These are phyloP conservation scores for Cryptocephalus moraei DNA, from an alignment of 2,888 invertebrate species.

Conservation along the genomic window DNA sequence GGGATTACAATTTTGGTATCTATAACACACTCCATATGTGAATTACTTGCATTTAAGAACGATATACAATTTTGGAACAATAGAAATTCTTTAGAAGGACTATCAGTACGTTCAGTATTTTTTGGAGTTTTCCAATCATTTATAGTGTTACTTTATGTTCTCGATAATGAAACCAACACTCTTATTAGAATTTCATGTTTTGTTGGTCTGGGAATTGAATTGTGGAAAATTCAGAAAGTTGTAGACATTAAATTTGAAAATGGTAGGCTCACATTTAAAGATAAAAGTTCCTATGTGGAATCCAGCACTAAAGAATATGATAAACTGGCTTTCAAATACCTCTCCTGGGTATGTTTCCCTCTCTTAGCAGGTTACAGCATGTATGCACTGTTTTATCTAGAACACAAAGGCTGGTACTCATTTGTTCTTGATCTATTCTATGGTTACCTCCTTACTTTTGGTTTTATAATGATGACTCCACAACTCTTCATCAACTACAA, in stretches of 20 bases:
- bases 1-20: constrained; percentile 87
- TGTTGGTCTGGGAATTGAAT: constrained; percentile 88
- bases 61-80: constrained; percentile 99
- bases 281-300: constrained; percentile 94
- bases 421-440: constrained; percentile 94
- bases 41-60: constrained; percentile 97
- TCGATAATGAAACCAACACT: constrained; percentile 98
- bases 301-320: constrained; percentile 93
- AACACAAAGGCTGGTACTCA: constrained; percentile 99
- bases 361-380: constrained; percentile 86
- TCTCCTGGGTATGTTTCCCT: constrained; percentile 94
- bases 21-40: constrained; percentile 93
- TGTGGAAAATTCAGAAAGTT: constrained; percentile 98
- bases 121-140: constrained; percentile 97
- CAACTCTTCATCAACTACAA: constrained; percentile 99
- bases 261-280: constrained; percentile 71
- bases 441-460: constrained; percentile 95
- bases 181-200: constrained; percentile 91
- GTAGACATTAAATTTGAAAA: constrained; percentile 73
- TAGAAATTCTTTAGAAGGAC: constrained; percentile 89
- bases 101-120: constrained; percentile 96
- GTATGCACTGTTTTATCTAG: constrained; percentile 89
- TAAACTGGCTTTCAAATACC: constrained; percentile 88
- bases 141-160: constrained; percentile 89
- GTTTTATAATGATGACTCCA: constrained; percentile 99